Evolutionary conservation across 2,113 vertebrate genomes (phyloP).

Genomic region (Riparia riparia): DNA sequence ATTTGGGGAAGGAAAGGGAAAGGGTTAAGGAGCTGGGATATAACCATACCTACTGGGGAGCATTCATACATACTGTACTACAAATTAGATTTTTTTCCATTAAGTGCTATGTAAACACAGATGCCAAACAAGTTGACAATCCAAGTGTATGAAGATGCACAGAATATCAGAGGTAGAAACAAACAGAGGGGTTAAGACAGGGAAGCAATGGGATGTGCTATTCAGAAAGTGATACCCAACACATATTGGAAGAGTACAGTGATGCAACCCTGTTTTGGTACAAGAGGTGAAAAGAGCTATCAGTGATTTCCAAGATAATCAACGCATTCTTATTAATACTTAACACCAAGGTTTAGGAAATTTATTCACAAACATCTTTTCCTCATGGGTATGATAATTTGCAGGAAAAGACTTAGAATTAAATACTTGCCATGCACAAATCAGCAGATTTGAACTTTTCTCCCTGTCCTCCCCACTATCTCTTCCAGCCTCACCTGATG

Average conservation of each 20-base stretch:
- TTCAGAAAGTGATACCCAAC: not conserved
- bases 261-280: fast-evolving
- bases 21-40: not conserved
- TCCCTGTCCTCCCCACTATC: not conserved
- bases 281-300: not conserved
- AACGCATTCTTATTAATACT: not conserved
- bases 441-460: not conserved
- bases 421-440: not conserved
- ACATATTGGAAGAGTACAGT: not conserved
- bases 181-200: not conserved
- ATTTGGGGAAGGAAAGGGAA: not conserved
- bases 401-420: not conserved
- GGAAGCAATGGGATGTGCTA: not conserved
- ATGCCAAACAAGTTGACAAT: not conserved
- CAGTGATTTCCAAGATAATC: not conserved
- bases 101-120: not conserved
- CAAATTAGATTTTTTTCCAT: not conserved
- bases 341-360: not conserved
- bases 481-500: not conserved
- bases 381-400: not conserved
- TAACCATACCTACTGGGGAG: not conserved
- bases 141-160: not conserved
- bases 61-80: not conserved
- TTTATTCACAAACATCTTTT: not conserved
- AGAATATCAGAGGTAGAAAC: not conserved